Evolutionary conservation across 1,140 invertebrate genomes (phyloP), one percentile per base, ranked within the genome.

Genomic region (Gonatopus flavifemur): DNA sequence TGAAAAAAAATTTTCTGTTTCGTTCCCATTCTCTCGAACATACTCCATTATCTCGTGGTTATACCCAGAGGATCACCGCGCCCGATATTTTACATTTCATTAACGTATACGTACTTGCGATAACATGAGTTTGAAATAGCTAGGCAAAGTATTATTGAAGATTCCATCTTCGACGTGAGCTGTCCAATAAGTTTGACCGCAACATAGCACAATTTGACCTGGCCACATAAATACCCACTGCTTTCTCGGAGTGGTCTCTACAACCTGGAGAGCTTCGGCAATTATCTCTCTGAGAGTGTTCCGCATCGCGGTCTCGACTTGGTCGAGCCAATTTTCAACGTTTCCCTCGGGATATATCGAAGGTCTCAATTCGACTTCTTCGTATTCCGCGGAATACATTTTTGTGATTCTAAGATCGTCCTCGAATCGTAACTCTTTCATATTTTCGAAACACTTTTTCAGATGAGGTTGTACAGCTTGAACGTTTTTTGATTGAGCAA

Each of bases 371-470:
- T 79, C 65, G 0, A 93, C 87, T 32, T 85, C 78, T 66, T 93
- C 90, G 3, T 85, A 84, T 69, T 93, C 89, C 21, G 82, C 84
- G 7, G 88, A 91, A 63, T 85, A 86, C 87, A 93, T 91, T 35
- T 83, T 81, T 0, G 84, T 86, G 36, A 93, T 91, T 43, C 82
- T 79, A 12, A 89, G 64, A 57, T 88, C 83, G 0, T 72, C 60
- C 57, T 88, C 85, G 70, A 93, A 91, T 58, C 82, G 83, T 12
- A 88, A 73, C 79, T 84, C 49, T 8, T 84, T 81, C 62, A 91
- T 88, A 64, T 86, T 88, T 64, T 91, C 89, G 65, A 91, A 91
- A 71, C 88, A 90, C 66, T 91, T 91, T 53, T 83, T 83, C 7
- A 91, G 74, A 77, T 91, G 87, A 0, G 88, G 88, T 59, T 91